phyloP scores from a whole-genome alignment of 2,797 vertebrate genomes.

The Hemibagrus guttatus region DNA sequence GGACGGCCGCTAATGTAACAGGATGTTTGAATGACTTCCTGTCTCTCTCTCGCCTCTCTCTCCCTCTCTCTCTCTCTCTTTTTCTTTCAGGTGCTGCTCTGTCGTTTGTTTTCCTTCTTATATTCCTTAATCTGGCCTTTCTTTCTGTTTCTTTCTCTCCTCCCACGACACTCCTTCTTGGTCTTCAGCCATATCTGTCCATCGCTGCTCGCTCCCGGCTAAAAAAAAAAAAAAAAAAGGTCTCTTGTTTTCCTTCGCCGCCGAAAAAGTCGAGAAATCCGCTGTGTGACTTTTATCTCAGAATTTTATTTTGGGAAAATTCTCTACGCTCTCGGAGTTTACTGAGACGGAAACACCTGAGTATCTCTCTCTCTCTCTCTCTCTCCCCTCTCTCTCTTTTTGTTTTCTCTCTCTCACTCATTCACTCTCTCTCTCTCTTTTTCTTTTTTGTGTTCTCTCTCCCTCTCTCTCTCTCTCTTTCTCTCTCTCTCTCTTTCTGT shows the following conservation, averaged over 20 bases:
- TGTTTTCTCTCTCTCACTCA: background rate
- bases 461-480: too few relatives aligned
- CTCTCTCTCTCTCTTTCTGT: too few relatives aligned
- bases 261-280: constrained; percentile 23
- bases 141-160: constrained; percentile 6
- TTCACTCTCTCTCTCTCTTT: background rate
- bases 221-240: background rate
- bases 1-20: constrained; percentile 34
- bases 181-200: constrained; percentile 66
- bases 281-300: constrained; percentile 57
- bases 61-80: constrained; percentile 2
- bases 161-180: constrained; percentile 40
- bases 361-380: background rate
- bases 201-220: constrained; percentile 62
- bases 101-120: constrained; percentile 6
- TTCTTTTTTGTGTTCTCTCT: background rate
- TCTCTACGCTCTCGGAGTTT: background rate
- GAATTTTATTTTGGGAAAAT: constrained; percentile 51
- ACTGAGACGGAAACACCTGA: background rate
- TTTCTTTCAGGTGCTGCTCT: constrained; percentile 42
- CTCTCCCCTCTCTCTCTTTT: background rate
- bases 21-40: constrained; percentile 43
- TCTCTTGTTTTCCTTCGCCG: constrained; percentile 56
- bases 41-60: constrained; percentile 18
- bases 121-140: constrained; percentile 14